Percentiles rank a stretch among this genome's conserved stretches.
Evolutionary conservation across 64 coral and sea anemone species (phyloP).

Genomic region (Actinia equina): DNA sequence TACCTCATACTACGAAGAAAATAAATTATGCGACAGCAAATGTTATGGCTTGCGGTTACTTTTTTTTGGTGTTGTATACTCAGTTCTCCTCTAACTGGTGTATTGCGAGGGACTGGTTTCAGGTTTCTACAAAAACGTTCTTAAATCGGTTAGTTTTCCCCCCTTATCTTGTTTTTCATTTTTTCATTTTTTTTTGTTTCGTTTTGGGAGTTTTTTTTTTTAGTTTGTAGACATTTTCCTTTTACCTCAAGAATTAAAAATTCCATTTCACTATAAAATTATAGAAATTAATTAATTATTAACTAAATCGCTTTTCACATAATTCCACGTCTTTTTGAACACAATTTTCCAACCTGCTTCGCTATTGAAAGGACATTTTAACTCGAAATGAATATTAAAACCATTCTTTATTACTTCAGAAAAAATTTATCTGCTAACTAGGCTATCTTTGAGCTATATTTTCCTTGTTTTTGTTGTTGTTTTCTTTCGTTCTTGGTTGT

Average conservation of each 20-base stretch:
- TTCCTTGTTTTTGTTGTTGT: not conserved
- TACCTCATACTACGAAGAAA: not conserved
- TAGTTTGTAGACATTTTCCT: not conserved
- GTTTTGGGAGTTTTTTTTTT: not conserved
- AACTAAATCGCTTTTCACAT: not conserved
- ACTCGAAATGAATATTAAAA: not conserved
- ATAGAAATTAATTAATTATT: not conserved
- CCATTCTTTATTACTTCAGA: too few relatives aligned
- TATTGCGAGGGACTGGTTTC: too few relatives aligned
- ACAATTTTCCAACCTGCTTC: not conserved
- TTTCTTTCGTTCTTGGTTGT: not conserved
- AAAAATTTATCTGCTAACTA: not conserved
- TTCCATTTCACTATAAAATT: not conserved
- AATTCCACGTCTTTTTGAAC: not conserved
- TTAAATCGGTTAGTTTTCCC: too few relatives aligned
- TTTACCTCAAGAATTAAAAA: not conserved
- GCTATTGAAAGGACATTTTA: not conserved
- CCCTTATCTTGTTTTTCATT: too few relatives aligned
- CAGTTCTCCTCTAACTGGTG: not conserved
- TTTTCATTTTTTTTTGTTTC: too few relatives aligned
- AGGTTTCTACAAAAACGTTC: too few relatives aligned
- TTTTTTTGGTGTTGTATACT: not conserved
- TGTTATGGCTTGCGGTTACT: too few relatives aligned
- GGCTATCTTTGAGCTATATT: not conserved
- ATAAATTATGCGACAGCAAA: too few relatives aligned